Evolutionary conservation across 2,797 vertebrate genomes (phyloP).

Genomic region (Sebastes matsubarae): DNA sequence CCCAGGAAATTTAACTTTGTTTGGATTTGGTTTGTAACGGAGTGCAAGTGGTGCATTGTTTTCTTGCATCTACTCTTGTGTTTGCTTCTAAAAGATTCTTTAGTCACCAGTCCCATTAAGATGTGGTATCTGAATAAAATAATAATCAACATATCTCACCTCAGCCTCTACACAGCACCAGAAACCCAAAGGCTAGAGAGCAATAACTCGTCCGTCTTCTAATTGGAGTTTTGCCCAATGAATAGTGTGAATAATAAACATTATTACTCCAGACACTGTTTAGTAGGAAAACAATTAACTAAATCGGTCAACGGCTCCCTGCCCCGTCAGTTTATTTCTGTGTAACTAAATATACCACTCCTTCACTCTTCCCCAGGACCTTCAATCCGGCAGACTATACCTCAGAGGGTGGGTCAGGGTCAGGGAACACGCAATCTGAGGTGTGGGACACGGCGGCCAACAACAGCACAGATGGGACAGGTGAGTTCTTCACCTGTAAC

Average conservation of each 20-base stretch:
- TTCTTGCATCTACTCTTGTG: neutral
- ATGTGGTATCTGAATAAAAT: neutral
- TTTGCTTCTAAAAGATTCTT: neutral
- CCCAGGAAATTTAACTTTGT: neutral
- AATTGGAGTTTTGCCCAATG: neutral
- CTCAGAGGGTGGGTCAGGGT: constrained; percentile 83
- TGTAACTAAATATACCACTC: neutral
- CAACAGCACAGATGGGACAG: constrained; percentile 89
- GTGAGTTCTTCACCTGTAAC: constrained; percentile 66
- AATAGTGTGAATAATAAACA: neutral
- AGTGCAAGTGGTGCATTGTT: neutral
- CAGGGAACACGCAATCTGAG: constrained; percentile 85
- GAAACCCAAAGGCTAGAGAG: neutral
- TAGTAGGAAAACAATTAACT: neutral
- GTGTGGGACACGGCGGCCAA: constrained; percentile 88
- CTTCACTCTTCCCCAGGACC: constrained; percentile 78
- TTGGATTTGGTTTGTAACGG: neutral
- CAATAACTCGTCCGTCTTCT: neutral
- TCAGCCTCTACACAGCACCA: neutral
- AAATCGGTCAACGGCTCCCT: neutral
- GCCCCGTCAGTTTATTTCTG: neutral
- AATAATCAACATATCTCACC: neutral
- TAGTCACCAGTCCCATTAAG: neutral
- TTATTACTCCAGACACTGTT: neutral
- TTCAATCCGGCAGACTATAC: constrained; percentile 97